Conservation (phyloP, 2,797 vertebrate species). For the Apogon talboti region DNA sequence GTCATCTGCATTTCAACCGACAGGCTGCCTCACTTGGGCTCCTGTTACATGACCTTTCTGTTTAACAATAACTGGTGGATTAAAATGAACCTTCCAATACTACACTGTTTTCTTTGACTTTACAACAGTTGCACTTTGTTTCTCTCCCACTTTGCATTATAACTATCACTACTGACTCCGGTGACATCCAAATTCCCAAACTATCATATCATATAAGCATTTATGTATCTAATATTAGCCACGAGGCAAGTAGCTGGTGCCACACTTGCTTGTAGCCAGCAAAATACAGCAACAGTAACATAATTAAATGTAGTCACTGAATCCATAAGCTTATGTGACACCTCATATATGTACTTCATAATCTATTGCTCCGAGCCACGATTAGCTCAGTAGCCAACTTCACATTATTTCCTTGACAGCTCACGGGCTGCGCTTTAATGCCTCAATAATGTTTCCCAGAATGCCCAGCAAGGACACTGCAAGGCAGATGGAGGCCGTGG, state of each 20-base stretch:
- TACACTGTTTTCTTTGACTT: constrained; percentile 23
- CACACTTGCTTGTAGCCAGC: constrained; percentile 32
- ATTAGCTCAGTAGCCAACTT: constrained; percentile 42
- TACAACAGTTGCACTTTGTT: constrained; percentile 2
- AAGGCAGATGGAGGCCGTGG: constrained; percentile 5
- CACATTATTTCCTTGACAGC: constrained; percentile 49
- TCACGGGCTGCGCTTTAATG: constrained; percentile 36
- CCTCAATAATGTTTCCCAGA: constrained; percentile 33
- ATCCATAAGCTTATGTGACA: constrained; percentile 44
- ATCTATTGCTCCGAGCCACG: constrained; percentile 42
- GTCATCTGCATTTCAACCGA: constrained; percentile 66
- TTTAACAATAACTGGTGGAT: constrained; percentile 42
- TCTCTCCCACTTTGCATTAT: background rate
- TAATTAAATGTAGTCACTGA: constrained; percentile 43
- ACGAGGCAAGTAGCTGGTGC: constrained; percentile 23
- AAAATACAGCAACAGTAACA: constrained; percentile 39
- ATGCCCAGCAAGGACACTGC: constrained; percentile 42
- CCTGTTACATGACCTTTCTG: constrained; percentile 41
- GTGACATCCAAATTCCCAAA: constrained; percentile 18
- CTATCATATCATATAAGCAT: constrained; percentile 19
- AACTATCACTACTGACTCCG: constrained; percentile 7
- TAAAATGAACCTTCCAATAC: constrained; percentile 9
- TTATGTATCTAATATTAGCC: constrained; percentile 21
- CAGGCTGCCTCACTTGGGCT: constrained; percentile 21
- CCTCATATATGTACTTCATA: constrained; percentile 42